Evolutionary conservation across 2,113 vertebrate genomes (phyloP), one percentile per base, ranked within the genome.

Genomic region (Spea multiplicata): DNA sequence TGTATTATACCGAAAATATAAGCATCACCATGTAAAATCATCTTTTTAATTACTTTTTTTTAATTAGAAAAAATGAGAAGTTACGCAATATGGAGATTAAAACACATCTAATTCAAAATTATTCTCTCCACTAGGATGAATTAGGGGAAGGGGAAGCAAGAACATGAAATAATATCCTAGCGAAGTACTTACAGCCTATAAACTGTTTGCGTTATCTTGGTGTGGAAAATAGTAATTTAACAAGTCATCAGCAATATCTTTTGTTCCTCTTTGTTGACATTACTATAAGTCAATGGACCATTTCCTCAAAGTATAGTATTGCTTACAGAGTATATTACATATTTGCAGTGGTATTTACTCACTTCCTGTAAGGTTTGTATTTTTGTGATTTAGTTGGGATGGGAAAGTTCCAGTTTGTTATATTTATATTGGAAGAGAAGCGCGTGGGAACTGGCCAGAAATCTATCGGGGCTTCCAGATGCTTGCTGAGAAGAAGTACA

Each of bases 321-420:
- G 55, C 52, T 53, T 45, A 73, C 66, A 73, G 45, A 66, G 44
- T 44, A 48, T 72, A 55, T 80, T 73, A 57, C 71, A 80, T 73
- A 57, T 80, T 67, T 73, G 53, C 61, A 79, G 16, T 46, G 76
- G 69, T 73, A 73, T 80, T 73, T 80, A 80, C 77, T 80, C 77
- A 80, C 71, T 80, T 80, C 77, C 71, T 80, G 46, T 73, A 57
- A 1, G n/a, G 49, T 17, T 80, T 66, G 50, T 62, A 80, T 80
- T 59, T 80, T 80, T 80, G 62, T 66, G 49, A 66, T 72, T 73
- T 73, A 44, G 52, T 67, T 62, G 46, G 59, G 62, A 73, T 80
- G 77, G 77, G 77, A 80, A 80, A 59, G 44, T 73, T 70, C 77
- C 77, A 80, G 71, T 67, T 59, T 80, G 77, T 80, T 76, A 50